Conservation (phyloP, 2,888 invertebrate genomes). For the Agrypnus murinus region DNA sequence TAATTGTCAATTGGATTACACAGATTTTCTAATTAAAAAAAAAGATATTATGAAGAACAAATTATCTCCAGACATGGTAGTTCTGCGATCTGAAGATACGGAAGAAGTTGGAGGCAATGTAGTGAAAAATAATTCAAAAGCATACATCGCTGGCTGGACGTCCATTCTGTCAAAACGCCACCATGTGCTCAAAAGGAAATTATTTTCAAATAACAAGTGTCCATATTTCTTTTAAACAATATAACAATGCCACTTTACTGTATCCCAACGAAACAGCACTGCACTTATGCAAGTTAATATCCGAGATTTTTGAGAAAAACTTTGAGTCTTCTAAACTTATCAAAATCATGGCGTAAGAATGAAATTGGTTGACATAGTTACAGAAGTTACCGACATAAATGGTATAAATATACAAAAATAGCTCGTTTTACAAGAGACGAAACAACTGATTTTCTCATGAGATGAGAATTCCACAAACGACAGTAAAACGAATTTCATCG, state of each 20-base stretch:
- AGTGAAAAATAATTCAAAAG: background rate
- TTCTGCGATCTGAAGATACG: too few relatives aligned
- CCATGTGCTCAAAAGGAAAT: too few relatives aligned
- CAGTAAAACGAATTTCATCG: too few relatives aligned
- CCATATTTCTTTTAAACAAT: background rate
- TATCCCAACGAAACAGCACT: background rate
- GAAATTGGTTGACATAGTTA: too few relatives aligned
- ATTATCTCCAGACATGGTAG: background rate
- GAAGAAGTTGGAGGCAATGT: background rate
- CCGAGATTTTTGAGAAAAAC: background rate
- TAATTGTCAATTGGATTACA: constrained; percentile 2
- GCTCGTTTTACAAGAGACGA: too few relatives aligned
- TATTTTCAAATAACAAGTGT: background rate
- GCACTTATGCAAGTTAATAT: background rate
- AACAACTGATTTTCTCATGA: too few relatives aligned
- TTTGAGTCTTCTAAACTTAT: background rate
- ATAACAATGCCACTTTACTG: background rate
- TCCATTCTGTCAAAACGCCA: background rate
- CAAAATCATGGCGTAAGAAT: background rate
- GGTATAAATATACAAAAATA: too few relatives aligned
- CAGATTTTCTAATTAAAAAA: background rate
- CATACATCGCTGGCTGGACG: constrained; percentile 4
- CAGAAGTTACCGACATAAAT: too few relatives aligned
- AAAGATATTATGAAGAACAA: background rate
- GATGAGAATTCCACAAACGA: too few relatives aligned